Base-by-base conservation (phyloP, 2,113 vertebrate species). In the Lanius ludovicianus region DNA sequence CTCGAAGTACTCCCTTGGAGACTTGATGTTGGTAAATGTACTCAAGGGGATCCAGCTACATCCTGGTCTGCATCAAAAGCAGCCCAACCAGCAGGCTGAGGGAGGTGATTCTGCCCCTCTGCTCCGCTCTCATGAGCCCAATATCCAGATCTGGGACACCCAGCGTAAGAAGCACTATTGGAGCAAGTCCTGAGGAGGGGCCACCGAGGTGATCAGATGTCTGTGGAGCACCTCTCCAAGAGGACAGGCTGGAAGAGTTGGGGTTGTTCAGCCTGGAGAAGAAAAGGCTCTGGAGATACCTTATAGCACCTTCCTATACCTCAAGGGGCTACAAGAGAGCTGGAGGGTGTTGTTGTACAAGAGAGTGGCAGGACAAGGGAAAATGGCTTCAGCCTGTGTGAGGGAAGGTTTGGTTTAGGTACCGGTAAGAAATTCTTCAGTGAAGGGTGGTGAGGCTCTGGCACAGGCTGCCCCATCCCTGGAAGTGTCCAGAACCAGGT, bases 11-110 rank as follows among this genome's bases (percentile, higher is more conserved):
- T 46, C 23, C 11, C 10, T 31, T 25, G 27, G 25, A 28, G 35
- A 27, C 50, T 83, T 27, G 27, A 24, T 80, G 75, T 87, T 80
- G 65, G 70, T 24, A 17, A 15, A 49, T 42, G 28, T 69, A 20
- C 25, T 74, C 21, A 13, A 31, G 50, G 46, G 50, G 31, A 28
- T n/a, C 47, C 70, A 55, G 7, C 22, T 27, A 25, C 12, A 33
- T 42, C 25, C 55, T 52, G 44, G 37, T 19, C 60, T 59, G 33
- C 44, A 35, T 31, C 41, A 49, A 23, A 69, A 83, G 55, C 55
- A 41, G 16, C 13, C 20, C 0, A 0, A 39, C 7, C 39, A 35
- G 30, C n/a, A 62, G 9, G 24, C 0, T 7, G 16, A n/a, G 39
- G 47, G 24, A 46, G 53, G 14, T n/a, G 46, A 25, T 53, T 41